phyloP scores from a whole-genome alignment of 2,888 invertebrate species.

The Volucella inanis region DNA sequence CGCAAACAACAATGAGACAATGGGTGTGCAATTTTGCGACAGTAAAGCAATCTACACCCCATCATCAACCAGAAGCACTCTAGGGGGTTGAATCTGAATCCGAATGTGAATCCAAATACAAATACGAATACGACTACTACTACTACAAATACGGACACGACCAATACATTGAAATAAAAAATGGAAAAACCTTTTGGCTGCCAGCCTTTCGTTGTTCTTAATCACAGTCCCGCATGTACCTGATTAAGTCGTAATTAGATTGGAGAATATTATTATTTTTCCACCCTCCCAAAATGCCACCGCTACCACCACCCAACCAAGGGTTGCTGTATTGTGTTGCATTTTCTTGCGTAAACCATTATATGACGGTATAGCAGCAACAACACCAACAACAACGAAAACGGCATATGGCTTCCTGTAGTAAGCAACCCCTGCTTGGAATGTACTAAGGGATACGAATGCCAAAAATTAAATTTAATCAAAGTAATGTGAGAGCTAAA shows the following conservation, averaged over 20 bases:
- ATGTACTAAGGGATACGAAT: conserved; percentile 44
- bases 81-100: conserved; percentile 20
- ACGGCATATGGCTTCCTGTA: conserved; percentile 1
- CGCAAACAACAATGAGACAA: conserved; percentile 70
- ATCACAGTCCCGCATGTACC: conserved; percentile 81
- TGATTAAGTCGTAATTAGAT: conserved; percentile 84
- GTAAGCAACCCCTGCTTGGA: conserved; percentile 23
- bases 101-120: background rate
- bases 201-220: conserved; percentile 69
- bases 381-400: too few species aligned
- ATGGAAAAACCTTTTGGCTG: conserved; percentile 57
- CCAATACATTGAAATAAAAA: too few species aligned
- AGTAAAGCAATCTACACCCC: conserved; percentile 71
- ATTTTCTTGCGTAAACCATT: conserved; percentile 48
- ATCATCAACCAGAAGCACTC: conserved; percentile 22
- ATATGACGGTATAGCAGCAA: too few species aligned
- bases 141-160: too few species aligned
- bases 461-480: conserved; percentile 74
- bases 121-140: too few species aligned
- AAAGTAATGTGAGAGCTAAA: conserved; percentile 64
- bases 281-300: conserved; percentile 48
- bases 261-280: conserved; percentile 80
- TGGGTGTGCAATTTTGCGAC: conserved; percentile 73
- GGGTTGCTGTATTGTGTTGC: conserved; percentile 57
- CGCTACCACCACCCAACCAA: conserved; percentile 2